These are phyloP conservation scores for Chloroclysta siterata DNA, from an alignment of 2,888 invertebrate species.

Conservation along the genomic window DNA sequence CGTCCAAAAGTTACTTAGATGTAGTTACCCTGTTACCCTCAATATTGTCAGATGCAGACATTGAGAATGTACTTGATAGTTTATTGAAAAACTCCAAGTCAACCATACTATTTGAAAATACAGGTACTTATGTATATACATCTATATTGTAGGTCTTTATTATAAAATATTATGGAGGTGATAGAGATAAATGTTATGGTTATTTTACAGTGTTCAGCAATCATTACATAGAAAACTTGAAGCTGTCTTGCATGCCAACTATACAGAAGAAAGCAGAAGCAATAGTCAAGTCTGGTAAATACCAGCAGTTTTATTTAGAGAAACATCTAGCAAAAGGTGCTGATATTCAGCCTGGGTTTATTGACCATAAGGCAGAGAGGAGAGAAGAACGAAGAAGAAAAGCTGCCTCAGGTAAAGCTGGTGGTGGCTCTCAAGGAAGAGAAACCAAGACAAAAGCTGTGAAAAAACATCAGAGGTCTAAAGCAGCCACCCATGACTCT, in stretches of 20 bases:
- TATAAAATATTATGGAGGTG: no score
- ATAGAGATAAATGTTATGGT: no score
- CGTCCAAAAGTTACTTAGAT: conserved; percentile 92
- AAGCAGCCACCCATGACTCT: conserved; percentile 85
- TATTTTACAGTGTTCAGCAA: conserved; percentile 84
- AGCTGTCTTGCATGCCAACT: conserved; percentile 87
- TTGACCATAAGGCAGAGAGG: conserved; percentile 87
- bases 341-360: conserved; percentile 63
- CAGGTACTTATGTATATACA: conserved; percentile 66
- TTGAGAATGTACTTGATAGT: conserved; percentile 88
- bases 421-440: conserved; percentile 96
- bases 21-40: conserved; percentile 93
- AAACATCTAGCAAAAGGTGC: conserved; percentile 84
- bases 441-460: conserved; percentile 98
- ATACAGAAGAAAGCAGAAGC: conserved; percentile 88
- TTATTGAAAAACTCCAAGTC: conserved; percentile 86
- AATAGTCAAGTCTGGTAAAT: conserved; percentile 89
- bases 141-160: no score
- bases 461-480: conserved; percentile 90
- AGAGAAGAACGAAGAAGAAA: conserved; percentile 96
- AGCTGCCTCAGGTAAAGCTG: conserved; percentile 93
- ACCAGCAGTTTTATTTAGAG: conserved; percentile 90
- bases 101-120: conserved; percentile 85
- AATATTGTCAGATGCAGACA: conserved; percentile 91
- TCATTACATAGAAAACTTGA: conserved; percentile 88